Evolutionary conservation across 2,797 vertebrate species (phyloP), one percentile per base, ranked within the genome.

Genomic region (Setipinna tenuifilis): DNA sequence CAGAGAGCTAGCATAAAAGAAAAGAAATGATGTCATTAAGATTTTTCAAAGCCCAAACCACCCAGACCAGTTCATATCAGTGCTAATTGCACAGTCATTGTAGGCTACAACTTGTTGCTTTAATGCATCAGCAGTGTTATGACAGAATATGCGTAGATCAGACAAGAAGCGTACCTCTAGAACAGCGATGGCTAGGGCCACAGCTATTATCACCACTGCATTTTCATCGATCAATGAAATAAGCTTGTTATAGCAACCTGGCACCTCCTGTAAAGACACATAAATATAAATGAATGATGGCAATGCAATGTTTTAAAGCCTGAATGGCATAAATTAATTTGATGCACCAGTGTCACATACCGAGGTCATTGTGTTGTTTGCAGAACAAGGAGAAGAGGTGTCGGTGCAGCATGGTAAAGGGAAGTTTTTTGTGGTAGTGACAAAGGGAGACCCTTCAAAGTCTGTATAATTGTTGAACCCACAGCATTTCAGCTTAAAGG

Each of bases 151-250:
- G 12, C 12, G 50, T 54, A 54, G 50, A 10, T 54, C 2, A 59
- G 16, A 78, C 31, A 21, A 35, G n/a, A 19, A 44, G 25, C 28
- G 5, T 31, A 96, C 96, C 96, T 97, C 95, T 46, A 97, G 90
- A 31, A 41, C 93, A 25, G 94, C 95, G 11, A 97, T 95, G 31
- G 92, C 96, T 28, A 97, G 88, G 0, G 95, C 95, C 17, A 96
- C 95, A 0, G 59, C 95, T 62, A 94, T 94, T 4, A 97, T 93
- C 10, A 92, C 91, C 14, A 89, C 89, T 0, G 89, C 82, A 88
- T 97, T 96, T 0, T 89, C 41, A 0, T 93, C 87, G 41, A 97
- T 84, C 83, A 96, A 87, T 0, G 83, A 1, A 80, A 90, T 68
- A 78, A 97, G 89, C 78, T 90, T 92, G 0, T 44, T 48, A 62